Base-by-base conservation (phyloP, 2,888 invertebrate species). In the Sphaerophoria taeniata region DNA sequence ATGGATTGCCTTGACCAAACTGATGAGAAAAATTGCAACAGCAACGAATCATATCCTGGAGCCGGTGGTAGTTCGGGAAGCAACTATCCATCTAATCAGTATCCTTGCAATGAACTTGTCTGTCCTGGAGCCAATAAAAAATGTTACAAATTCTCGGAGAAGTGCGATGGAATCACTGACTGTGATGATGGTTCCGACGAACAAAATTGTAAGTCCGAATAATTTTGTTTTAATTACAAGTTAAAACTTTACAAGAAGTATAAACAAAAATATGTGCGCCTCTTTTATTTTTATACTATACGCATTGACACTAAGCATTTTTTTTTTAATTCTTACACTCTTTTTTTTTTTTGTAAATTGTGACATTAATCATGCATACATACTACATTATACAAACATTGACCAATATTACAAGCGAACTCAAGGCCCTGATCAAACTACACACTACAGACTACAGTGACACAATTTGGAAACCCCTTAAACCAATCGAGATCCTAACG, bases 181-280 rank as follows among this genome's bases (percentile, higher is more conserved):
- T 95, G 95, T 90, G 90, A 91, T 56, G 93, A 94, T 89, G 93
- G 93, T 73, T 93, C 93, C 56, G 95, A 95, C 90, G 95, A 95
- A 91, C 81, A 87, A 6, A 92, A 93, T 87, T 95, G 95, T 93
- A 92, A 92, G 91, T 91, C 2, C 1, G n/a, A 51, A 43, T 43
- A 43, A 43, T 39, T 39, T 0, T 7, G 4, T 0, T 36, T 58
- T 2, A 14, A 2, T 58, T 58, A n/a, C 7, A 16, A 36, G 7
- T 43, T 43, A 43, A 39, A 39, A 39, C 9, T 43, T 43, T 11
- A 43, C 9, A 6, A 6, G 12, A 43, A 43, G 12, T 43, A 9
- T 39, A 39, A 39, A 43, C 11, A 5, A 43, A 43, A 9, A 12
- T 43, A 51, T 55, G 55, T 55, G 53, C 33, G n/a, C 55, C 33